Evolutionary conservation across 64 coral and sea anemone genomes (phyloP), one percentile per base, ranked within the genome.

Genomic region (Montipora sp.): DNA sequence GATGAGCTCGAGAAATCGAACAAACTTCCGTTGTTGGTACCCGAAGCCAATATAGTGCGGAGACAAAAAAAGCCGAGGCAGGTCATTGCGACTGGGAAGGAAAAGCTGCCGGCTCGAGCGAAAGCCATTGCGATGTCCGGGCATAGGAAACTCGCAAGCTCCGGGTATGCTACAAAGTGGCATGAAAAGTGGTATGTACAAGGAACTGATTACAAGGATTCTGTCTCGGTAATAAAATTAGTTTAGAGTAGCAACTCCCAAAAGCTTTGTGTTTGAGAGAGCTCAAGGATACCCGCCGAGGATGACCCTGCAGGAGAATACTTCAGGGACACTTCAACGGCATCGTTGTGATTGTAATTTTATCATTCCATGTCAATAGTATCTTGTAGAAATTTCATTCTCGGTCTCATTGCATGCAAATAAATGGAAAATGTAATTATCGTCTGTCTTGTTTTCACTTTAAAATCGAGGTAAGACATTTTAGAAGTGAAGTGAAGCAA

Each of bases 151-250:
- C 19, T 93, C 1, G 76, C 75, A 2, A 69, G 75, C 47, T 65
- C 60, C 4, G 75, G 86, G 1, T 73, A 87, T 12, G 74, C 51
- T 12, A 72, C 78, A 13, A 73, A 80, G 15, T 93, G 91, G 91
- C 65, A 93, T 19, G 83, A 93, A 16, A 93, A 93, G 20, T 93
- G 91, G 91, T 93, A 88, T 24, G 23, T 88, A 12, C 46, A 12
- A 50, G 15, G 51, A 89, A 66, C 7, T 59, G 48, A 63, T 76
- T 8, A 67, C 36, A 47, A 68, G 46, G 13, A 13, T 47, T 3
- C 68, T 71, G 68, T 20, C 68, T 21, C 3, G 4, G 60, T 63
- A 15, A 15, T 12, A 63, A 63, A 63, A 57, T 12, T 12, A 63
- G 3, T 15, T 11, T 14, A 16, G 11, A 12, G 60, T 12, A 15